Base-by-base conservation (phyloP, 2,113 vertebrate genomes). In the Electrona antarctica region DNA sequence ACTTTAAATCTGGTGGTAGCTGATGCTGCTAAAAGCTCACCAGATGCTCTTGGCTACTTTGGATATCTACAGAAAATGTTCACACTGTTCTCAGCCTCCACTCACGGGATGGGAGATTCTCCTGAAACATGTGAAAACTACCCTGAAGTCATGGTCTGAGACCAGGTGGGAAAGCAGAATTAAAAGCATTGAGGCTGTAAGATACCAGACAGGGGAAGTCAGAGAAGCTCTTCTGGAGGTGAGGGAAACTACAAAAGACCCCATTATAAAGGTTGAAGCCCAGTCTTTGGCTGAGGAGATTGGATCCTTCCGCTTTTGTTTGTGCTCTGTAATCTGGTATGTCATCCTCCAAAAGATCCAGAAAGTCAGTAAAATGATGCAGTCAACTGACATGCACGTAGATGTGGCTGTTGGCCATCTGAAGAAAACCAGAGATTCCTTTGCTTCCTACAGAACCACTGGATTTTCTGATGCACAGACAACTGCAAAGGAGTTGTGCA, bases 251-350 rank as follows among this genome's bases (percentile, higher is more conserved):
- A 71, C 66, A 49, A 41, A 12, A 47, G 71, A 64, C 63, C 77
- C 80, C 57, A 14, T 21, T 21, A 21, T 21, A 21, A 21, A 2
- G 21, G 21, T 21, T 21, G 21, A 21, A 21, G 21, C 21, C 21
- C 21, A 80, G 67, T 69, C 68, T 51, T 66, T 83, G 51, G 67
- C 81, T 54, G 81, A 83, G 67, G 73, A 82, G 63, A 59, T 78
- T 52, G 79, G 70, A 49, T 83, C 75, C 49, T 84, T 66, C 15
- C 50, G 49, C 11, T 71, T 83, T 56, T 65, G 2, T n/a, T 59
- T 83, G 48, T 77, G 73, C 52, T 67, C 57, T 11, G 73, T 48
- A 49, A 60, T 77, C 21, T 77, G 73, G 78, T 76, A 81, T 59
- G 68, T 77, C 67, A 82, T 82, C 13, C 62, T 82, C 45, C 72